phyloP scores from a whole-genome alignment of 2,113 vertebrate genomes.

The Charadrius vociferus region DNA sequence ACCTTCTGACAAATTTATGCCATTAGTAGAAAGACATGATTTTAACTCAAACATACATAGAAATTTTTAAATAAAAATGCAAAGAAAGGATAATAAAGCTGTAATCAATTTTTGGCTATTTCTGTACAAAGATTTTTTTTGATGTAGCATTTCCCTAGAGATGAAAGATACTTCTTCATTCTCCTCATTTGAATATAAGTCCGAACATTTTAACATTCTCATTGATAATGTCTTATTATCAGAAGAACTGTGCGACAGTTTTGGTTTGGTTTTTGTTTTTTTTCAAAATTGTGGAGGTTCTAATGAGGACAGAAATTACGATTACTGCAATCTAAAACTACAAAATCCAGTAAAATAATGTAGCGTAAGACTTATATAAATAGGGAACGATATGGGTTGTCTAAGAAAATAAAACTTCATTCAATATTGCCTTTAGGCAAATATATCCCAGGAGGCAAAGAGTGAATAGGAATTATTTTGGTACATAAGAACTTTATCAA shows the following conservation, averaged over 20 bases:
- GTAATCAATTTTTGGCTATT: not conserved
- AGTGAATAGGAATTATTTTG: constrained; percentile 51
- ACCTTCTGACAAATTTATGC: not conserved
- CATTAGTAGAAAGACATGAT: not conserved
- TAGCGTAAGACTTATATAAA: not conserved
- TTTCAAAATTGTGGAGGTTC: not conserved
- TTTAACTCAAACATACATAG: not conserved
- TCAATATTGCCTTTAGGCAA: not conserved
- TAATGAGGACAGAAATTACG: not conserved
- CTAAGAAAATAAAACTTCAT: not conserved
- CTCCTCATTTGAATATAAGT: not conserved
- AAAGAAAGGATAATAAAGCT: not conserved
- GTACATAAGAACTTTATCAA: constrained; percentile 34
- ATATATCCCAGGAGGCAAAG: not conserved
- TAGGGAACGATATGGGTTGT: not conserved
- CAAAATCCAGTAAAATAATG: not conserved
- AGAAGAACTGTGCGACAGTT: not conserved
- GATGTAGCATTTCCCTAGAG: not conserved
- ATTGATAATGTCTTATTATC: not conserved
- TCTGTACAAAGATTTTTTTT: not conserved
- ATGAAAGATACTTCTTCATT: not conserved
- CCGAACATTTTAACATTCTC: not conserved
- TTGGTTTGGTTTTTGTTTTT: not conserved
- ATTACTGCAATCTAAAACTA: not conserved
- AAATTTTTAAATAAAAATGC: not conserved